Evolutionary conservation across 2,888 invertebrate species (phyloP).

Genomic region (Napeogenes sylphis): DNA sequence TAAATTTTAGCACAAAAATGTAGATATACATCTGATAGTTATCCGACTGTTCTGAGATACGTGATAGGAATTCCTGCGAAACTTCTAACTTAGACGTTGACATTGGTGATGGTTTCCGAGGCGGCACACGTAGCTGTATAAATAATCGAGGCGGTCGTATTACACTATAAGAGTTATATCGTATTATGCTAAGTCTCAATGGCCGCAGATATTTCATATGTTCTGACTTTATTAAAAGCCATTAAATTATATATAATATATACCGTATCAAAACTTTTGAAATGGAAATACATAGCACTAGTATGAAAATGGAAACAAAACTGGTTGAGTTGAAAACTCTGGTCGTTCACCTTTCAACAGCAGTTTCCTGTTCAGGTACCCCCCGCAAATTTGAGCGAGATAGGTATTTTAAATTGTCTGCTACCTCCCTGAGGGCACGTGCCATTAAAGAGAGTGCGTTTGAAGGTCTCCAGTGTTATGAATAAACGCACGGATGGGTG

Average conservation of each 20-base stretch:
- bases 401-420: conserved; percentile 41
- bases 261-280: no score
- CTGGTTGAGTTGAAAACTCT: conserved; percentile 27
- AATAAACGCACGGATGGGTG: conserved; percentile 45
- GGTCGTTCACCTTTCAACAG: conserved; percentile 35
- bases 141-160: conserved; percentile 31
- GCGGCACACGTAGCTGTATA: conserved; percentile 31
- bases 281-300: not conserved
- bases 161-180: conserved; percentile 32
- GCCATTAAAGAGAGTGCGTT: conserved; percentile 51
- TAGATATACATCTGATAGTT: conserved; percentile 34
- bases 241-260: no score
- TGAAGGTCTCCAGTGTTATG: conserved; percentile 43
- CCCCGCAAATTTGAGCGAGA: conserved; percentile 36
- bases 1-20: conserved; percentile 27
- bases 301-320: conserved; percentile 18
- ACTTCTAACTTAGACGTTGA: conserved; percentile 25
- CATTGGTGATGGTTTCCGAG: conserved; percentile 26
- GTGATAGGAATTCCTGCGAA: conserved; percentile 28
- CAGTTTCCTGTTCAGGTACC: conserved; percentile 35
- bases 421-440: conserved; percentile 37
- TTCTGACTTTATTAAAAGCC: not conserved
- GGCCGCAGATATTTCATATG: conserved; percentile 11
- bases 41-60: conserved; percentile 31
- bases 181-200: conserved; percentile 23